Evolutionary conservation across 2,797 vertebrate genomes (phyloP).

Genomic region (Amniataba percoides): DNA sequence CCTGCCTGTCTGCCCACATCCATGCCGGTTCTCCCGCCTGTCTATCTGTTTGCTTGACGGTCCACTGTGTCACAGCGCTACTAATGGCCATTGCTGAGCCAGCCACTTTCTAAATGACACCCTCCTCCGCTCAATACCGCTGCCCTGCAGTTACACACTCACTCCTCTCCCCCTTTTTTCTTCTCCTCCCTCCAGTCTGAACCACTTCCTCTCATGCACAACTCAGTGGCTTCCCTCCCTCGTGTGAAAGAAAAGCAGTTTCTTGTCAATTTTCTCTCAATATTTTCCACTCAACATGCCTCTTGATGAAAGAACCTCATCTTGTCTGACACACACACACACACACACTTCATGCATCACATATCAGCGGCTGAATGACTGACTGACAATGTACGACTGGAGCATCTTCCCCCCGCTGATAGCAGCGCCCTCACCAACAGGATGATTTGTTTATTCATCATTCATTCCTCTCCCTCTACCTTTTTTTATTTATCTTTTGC

Average conservation of each 20-base stretch:
- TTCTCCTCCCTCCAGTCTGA: conserved; percentile 34
- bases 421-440: conserved; percentile 54
- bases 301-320: conserved; percentile 69
- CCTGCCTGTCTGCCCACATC: conserved; percentile 57
- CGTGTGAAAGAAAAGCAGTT: conserved; percentile 52
- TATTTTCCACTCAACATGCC: conserved; percentile 66
- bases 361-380: conserved; percentile 50
- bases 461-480: conserved; percentile 50
- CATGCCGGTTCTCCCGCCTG: conserved; percentile 51
- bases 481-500: conserved; percentile 48
- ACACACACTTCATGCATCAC: conserved; percentile 62
- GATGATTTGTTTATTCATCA: conserved; percentile 69
- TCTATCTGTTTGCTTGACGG: conserved; percentile 70
- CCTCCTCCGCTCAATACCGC: conserved; percentile 82
- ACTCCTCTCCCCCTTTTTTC: conserved; percentile 23
- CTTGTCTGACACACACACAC: conserved; percentile 43
- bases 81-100: conserved; percentile 85
- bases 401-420: conserved; percentile 65
- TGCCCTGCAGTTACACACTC: conserved; percentile 74
- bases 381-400: conserved; percentile 61
- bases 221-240: conserved; percentile 43
- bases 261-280: conserved; percentile 66
- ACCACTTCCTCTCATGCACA: conserved; percentile 60
- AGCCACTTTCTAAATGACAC: conserved; percentile 84
- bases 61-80: conserved; percentile 81